Conservation (phyloP, 2,888 invertebrate genomes). For the Buathra laborator region DNA sequence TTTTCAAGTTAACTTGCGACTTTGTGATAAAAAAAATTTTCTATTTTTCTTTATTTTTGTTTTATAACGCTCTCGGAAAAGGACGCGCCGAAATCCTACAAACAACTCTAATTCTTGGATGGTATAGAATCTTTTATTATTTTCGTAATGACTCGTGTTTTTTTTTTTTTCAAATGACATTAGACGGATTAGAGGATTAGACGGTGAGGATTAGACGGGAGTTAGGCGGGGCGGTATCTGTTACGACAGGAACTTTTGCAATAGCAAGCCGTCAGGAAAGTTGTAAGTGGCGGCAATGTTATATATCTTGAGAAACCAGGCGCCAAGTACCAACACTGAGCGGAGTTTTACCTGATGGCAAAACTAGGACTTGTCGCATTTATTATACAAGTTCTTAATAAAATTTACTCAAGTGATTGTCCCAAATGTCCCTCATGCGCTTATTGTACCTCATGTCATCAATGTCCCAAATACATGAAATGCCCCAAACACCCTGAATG, state of each 20-base stretch:
- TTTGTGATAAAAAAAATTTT: background rate
- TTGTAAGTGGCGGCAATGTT: slow-evolving; percentile 4
- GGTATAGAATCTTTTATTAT: background rate
- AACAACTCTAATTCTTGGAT: background rate
- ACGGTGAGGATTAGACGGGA: slow-evolving; percentile 31
- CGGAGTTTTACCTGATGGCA: slow-evolving; percentile 9
- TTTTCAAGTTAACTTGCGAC: background rate
- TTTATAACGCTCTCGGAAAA: background rate
- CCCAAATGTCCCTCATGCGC: too few species aligned
- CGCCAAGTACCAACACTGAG: background rate
- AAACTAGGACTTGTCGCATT: background rate
- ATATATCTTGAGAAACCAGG: slow-evolving; percentile 30
- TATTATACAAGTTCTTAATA: background rate
- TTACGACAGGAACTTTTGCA: slow-evolving; percentile 50
- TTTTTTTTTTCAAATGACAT: slow-evolving; percentile 4
- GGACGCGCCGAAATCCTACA: background rate
- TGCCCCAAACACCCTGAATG: too few species aligned
- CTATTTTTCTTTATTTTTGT: background rate
- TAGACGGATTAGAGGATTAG: slow-evolving; percentile 46
- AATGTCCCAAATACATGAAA: too few species aligned
- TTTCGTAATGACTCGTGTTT: background rate
- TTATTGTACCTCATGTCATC: too few species aligned
- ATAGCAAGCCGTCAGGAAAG: slow-evolving; percentile 33
- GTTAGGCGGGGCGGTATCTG: background rate
- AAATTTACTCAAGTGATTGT: background rate